These are phyloP conservation scores for Dromaius novaehollandiae DNA, from an alignment of 2,113 vertebrate species.

Conservation along the genomic window DNA sequence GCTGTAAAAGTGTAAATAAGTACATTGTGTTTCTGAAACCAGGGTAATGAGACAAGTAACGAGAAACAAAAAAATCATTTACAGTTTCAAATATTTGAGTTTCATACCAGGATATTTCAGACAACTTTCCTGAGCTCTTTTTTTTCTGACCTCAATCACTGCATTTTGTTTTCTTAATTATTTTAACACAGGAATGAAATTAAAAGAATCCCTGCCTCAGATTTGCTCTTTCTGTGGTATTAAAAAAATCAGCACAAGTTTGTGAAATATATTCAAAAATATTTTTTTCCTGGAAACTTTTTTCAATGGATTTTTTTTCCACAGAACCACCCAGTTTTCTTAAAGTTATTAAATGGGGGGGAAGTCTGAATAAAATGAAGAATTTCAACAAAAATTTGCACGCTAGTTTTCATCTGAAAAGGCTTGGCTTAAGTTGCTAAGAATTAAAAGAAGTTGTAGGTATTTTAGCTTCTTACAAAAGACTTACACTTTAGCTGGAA, in stretches of 20 bases:
- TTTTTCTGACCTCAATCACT: neutral
- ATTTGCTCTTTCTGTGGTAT: neutral
- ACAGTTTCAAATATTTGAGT: neutral
- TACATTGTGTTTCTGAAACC: neutral
- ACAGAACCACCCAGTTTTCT: neutral
- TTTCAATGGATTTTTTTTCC: neutral
- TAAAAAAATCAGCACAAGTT: neutral
- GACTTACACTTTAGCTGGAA: neutral
- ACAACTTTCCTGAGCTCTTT: neutral
- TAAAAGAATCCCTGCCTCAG: neutral
- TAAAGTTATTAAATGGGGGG: neutral
- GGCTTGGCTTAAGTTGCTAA: neutral
- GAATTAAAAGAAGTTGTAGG: neutral
- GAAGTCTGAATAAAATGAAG: neutral
- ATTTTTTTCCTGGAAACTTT: neutral
- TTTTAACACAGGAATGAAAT: neutral
- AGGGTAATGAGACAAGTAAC: conserved; percentile 10
- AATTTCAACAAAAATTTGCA: neutral
- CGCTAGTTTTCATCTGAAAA: neutral
- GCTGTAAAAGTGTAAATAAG: neutral
- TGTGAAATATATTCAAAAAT: neutral
- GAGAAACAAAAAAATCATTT: neutral
- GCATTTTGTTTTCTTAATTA: neutral
- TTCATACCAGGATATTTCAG: neutral
- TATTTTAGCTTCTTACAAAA: neutral